Evolutionary conservation across 2,113 vertebrate genomes (phyloP).

Genomic region (Carlito syrichta): DNA sequence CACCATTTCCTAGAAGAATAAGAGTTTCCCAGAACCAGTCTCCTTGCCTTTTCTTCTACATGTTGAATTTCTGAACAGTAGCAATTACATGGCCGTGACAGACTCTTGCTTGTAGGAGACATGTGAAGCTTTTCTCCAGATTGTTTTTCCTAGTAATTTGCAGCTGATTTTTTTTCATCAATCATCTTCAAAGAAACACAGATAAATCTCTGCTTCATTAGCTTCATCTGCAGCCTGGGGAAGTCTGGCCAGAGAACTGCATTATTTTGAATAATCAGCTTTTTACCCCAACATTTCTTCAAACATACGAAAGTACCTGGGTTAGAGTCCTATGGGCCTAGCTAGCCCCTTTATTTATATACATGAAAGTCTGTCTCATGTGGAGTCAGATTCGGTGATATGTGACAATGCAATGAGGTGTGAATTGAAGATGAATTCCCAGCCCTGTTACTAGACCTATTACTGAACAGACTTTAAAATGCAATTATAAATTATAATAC

Average conservation of each 20-base stretch:
- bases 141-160: background rate
- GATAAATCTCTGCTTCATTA: constrained; percentile 43
- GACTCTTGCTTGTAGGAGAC: background rate
- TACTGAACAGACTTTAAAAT: constrained; percentile 37
- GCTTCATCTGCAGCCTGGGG: constrained; percentile 1
- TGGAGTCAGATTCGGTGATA: background rate
- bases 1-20: background rate
- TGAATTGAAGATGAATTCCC: constrained; percentile 15
- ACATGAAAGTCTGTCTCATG: background rate
- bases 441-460: background rate
- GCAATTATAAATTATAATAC: constrained; percentile 15
- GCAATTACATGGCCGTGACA: background rate
- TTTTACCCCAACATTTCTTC: background rate
- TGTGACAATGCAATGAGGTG: background rate
- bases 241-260: background rate
- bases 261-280: constrained; percentile 45
- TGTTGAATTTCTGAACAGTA: background rate
- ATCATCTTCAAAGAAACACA: constrained; percentile 31
- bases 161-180: constrained; percentile 21
- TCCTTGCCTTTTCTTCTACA: background rate
- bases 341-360: background rate
- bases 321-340: background rate
- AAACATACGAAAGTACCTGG: background rate
- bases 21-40: background rate
- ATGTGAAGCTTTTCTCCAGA: background rate